phyloP scores from a whole-genome alignment of 2,888 invertebrate genomes.

The Endotricha flammealis region DNA sequence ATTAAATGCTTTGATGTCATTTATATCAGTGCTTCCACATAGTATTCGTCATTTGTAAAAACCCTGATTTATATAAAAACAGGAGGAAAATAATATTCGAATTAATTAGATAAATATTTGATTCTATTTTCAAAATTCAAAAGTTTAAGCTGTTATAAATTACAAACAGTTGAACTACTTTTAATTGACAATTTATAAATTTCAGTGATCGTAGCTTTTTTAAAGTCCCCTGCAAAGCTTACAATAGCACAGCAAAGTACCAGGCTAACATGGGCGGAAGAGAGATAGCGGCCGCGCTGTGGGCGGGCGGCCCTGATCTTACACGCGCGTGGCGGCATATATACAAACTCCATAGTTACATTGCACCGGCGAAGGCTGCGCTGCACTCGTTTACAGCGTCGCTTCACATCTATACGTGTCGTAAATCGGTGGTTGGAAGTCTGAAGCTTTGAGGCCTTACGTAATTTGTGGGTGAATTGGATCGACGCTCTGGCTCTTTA shows the following conservation, averaged over 20 bases:
- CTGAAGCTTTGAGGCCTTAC: constrained; percentile 64
- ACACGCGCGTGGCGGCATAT: constrained; percentile 43
- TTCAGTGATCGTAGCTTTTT: constrained; percentile 12
- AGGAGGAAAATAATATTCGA: no score
- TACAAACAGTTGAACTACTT: constrained; percentile 3
- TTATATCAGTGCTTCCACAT: no score
- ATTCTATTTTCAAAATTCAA: no score
- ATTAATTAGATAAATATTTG: no score
- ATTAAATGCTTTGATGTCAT: no score
- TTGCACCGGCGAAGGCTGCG: constrained; percentile 62
- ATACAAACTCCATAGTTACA: constrained; percentile 51
- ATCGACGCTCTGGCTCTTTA: constrained; percentile 48
- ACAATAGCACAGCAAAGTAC: constrained; percentile 42
- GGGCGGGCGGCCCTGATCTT: constrained; percentile 46
- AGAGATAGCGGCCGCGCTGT: constrained; percentile 21
- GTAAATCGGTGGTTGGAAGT: constrained; percentile 39
- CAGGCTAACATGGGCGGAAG: constrained; percentile 44
- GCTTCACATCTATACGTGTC: constrained; percentile 31
- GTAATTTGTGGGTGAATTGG: constrained; percentile 65
- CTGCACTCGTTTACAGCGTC: constrained; percentile 56
- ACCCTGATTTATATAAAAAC: no score
- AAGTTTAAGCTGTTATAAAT: no score
- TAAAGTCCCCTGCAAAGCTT: constrained; percentile 19
- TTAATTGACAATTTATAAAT: constrained; percentile 3
- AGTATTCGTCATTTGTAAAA: no score